Base-by-base conservation (phyloP, 2,113 vertebrate species). In the Rhombomys opimus region DNA sequence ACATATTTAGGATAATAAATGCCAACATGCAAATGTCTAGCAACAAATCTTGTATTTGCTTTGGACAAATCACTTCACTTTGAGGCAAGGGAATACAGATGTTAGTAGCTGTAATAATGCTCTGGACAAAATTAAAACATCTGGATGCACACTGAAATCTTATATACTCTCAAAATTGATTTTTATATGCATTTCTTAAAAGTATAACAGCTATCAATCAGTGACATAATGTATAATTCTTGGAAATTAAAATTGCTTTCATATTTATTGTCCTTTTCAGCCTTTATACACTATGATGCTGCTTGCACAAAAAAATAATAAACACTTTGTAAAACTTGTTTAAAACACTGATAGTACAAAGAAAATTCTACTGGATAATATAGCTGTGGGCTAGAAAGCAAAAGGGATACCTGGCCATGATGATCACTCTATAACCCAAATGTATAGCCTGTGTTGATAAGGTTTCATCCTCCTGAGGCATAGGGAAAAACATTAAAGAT, bases 241-340 rank as follows among this genome's bases (percentile, higher is more conserved):
- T 78, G 32, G 3, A 61, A 10, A 82, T 77, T 77, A 94, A 61
- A 82, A 84, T 89, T 67, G 6, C 27, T 76, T 91, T 68, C 61
- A 32, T 70, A 77, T 95, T 59, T 78, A 23, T 54, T 82, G 2
- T 46, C 4, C 59, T 17, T 65, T 93, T 90, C 10, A 85, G 20
- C 12, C 50, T 95, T 85, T 61, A 54, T 10, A 70, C 72, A 38
- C 7, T 17, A 94, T 95, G 61, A 77, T 94, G 12, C 23, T 89
- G 59, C 65, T 90, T 96, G 46, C 46, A 90, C 23, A 90, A 35
- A 68, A 68, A 89, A 75, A 72, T 87, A 81, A 67, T 52, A 2
- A 82, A 27, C 23, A 78, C 57, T 95, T 95, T 86, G 65, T 96
- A 72, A 63, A 73, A 95, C 18, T 73, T 32, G 41, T 30, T 65